Evolutionary conservation across 2,888 invertebrate species (phyloP), one percentile per base, ranked within the genome.

Genomic region (Pandemis cinnamomeana): DNA sequence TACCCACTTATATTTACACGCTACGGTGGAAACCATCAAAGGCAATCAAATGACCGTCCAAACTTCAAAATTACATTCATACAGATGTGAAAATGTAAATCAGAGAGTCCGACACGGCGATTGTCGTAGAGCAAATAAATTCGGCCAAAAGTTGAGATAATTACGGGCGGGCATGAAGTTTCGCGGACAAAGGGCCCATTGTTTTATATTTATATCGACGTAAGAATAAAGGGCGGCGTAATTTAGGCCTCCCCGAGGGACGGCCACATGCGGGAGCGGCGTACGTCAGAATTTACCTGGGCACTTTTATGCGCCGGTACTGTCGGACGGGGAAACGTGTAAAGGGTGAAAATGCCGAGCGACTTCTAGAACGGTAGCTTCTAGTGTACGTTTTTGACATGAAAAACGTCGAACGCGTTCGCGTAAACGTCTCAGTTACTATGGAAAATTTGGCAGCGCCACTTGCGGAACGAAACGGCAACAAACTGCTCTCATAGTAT

Each of bases 151-250:
- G 72, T 58, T 68, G 53, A 82, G 78, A 82, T 84, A 82, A 86
- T 87, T 83, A 86, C 81, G 83, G 83, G 82, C 79, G 80, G 79
- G 79, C 81, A 81, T 84, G 82, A 84, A 86, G 86, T 86, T 85
- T 84, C 83, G 85, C 83, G 85, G 84, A 84, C 82, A 84, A 83
- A 80, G 79, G 82, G 80, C 58, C 81, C 84, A 88, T 88, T 87
- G 88, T 89, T 89, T 86, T 87, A 85, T 87, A 89, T 86, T 87
- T 88, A 87, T 86, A 86, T 84, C 82, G 82, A 80, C 80, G 81
- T 77, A 85, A 87, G 86, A 84, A 83, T 84, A 82, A 86, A 86
- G 85, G 86, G 78, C 80, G 73, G 73, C 80, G 85, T 87, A 84
- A 87, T 87, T 88, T 83, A 86, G 83, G 78, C 82, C 78, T 80